phyloP scores from a whole-genome alignment of 2,113 vertebrate species.

The Acanthochromis polyacanthus region DNA sequence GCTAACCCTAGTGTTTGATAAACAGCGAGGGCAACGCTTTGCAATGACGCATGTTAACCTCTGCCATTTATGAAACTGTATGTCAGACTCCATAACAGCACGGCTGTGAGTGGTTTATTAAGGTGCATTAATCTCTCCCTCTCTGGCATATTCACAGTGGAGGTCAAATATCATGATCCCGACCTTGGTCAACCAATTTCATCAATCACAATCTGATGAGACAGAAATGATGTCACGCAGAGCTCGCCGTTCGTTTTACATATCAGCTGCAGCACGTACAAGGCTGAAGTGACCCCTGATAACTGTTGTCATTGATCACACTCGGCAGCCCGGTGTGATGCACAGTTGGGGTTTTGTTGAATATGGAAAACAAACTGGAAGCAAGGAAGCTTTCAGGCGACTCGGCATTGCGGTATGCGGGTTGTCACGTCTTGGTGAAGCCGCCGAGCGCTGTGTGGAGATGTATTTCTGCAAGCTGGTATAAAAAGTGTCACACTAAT shows the following conservation, averaged over 20 bases:
- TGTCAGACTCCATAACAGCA: conserved; percentile 54
- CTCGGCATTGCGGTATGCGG: background rate
- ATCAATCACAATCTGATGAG: conserved; percentile 73
- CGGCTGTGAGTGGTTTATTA: conserved; percentile 71
- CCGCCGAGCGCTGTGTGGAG: conserved; percentile 38
- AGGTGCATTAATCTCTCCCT: conserved; percentile 63
- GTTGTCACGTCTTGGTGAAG: conserved; percentile 38
- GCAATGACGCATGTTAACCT: conserved; percentile 71
- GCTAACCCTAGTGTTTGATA: conserved; percentile 49
- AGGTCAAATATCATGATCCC: conserved; percentile 67
- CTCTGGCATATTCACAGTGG: conserved; percentile 37
- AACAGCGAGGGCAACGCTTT: conserved; percentile 35
- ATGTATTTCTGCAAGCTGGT: conserved; percentile 44
- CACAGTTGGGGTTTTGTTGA: background rate
- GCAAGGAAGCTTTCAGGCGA: background rate
- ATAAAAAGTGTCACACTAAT: conserved; percentile 55
- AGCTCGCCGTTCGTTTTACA: conserved; percentile 59
- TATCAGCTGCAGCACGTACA: conserved; percentile 56
- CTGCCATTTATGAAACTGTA: conserved; percentile 45
- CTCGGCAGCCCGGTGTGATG: background rate
- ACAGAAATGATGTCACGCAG: conserved; percentile 37
- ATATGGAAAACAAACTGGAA: background rate
- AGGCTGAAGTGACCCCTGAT: conserved; percentile 61
- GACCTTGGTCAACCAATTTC: conserved; percentile 61
- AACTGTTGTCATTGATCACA: conserved; percentile 35